Conservation (phyloP, 2,888 invertebrate species). For the Apodemia zela region DNA sequence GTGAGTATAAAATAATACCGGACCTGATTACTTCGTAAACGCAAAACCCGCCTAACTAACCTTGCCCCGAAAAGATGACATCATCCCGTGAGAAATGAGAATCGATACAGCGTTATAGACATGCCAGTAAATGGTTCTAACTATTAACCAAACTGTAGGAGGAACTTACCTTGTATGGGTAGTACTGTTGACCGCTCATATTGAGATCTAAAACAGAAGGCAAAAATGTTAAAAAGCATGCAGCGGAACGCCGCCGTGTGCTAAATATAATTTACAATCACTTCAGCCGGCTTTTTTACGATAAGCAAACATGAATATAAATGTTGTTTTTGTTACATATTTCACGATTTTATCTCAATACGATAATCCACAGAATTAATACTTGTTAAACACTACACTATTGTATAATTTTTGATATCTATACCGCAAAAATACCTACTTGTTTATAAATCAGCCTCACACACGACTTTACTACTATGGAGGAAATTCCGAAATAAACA, state of each 20-base stretch:
- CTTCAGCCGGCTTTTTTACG: constrained; percentile 52
- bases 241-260: constrained; percentile 34
- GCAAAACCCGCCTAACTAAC: constrained; percentile 36
- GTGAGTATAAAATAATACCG: background rate
- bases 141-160: constrained; percentile 46
- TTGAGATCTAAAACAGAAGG: constrained; percentile 63
- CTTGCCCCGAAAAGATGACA: constrained; percentile 64
- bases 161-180: constrained; percentile 90
- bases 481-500: constrained; percentile 65
- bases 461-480: constrained; percentile 56
- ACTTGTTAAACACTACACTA: background rate
- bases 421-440: constrained; percentile 51
- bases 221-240: constrained; percentile 38
- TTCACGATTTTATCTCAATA: background rate
- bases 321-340: constrained; percentile 16
- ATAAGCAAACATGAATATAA: constrained; percentile 42
- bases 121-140: constrained; percentile 31
- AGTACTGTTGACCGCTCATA: constrained; percentile 91
- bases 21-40: constrained; percentile 30
- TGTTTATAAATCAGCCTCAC: constrained; percentile 55
- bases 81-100: constrained; percentile 66
- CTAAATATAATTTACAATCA: constrained; percentile 61
- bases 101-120: constrained; percentile 43
- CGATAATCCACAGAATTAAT: background rate
- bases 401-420: background rate